phyloP scores from a whole-genome alignment of 2,797 vertebrate genomes.

The Betta splendens region DNA sequence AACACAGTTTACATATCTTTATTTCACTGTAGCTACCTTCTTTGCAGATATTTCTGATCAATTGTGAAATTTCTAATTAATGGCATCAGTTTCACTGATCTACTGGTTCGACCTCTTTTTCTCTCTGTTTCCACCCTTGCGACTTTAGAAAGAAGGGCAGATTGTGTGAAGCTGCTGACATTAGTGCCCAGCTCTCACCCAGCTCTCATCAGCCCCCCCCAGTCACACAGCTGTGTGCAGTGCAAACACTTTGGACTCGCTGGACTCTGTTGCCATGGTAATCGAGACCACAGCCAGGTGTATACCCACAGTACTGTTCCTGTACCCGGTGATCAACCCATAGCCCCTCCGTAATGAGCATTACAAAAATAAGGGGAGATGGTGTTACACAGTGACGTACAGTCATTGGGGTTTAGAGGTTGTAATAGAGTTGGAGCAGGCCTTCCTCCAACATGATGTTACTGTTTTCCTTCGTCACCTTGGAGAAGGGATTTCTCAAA shows the following conservation, averaged over 20 bases:
- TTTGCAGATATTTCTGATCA: too few species aligned
- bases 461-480: slow-evolving; percentile 55
- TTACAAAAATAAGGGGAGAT: slow-evolving; percentile 10
- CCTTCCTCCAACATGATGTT: slow-evolving; percentile 21
- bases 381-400: slow-evolving; percentile 13
- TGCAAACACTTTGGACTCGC: slow-evolving; percentile 72
- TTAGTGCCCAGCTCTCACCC: slow-evolving; percentile 43
- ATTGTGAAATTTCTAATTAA: slow-evolving; percentile 44
- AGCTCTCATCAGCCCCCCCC: slow-evolving; percentile 49
- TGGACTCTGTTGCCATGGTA: slow-evolving; percentile 50
- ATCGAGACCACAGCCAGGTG: slow-evolving; percentile 68
- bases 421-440: neutral
- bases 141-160: slow-evolving; percentile 46
- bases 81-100: neutral
- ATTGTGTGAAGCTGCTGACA: slow-evolving; percentile 62
- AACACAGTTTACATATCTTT: slow-evolving; percentile 27
- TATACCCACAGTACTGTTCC: slow-evolving; percentile 20
- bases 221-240: slow-evolving; percentile 75
- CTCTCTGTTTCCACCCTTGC: slow-evolving; percentile 30
- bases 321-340: slow-evolving; percentile 1
- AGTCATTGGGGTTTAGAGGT: neutral
- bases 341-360: neutral
- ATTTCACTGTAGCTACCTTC: slow-evolving; percentile 18
- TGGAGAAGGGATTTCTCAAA: slow-evolving; percentile 55
- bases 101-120: too few species aligned